A percentile compares a stretch with the other conserved stretches of the same genome.
Conservation (phyloP, 1,140 invertebrate species). For the Mercenaria mercenaria region DNA sequence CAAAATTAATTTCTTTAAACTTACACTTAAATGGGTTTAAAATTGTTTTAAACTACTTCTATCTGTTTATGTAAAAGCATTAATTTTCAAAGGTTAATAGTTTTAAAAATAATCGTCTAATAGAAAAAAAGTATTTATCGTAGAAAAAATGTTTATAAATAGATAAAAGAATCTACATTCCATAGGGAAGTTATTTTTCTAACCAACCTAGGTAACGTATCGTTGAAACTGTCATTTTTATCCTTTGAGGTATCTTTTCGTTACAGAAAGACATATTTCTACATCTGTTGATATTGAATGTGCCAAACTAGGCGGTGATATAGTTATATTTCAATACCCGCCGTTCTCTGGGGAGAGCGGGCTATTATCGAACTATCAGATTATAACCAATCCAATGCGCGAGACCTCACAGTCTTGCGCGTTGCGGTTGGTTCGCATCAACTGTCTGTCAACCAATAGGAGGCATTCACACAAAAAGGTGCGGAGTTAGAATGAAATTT, state of each 20-base stretch:
- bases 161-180: too few species aligned
- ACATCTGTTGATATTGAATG: constrained; percentile 9
- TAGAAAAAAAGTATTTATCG: too few species aligned
- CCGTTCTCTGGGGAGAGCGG: constrained; percentile 48
- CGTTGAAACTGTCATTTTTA: background rate
- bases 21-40: too few species aligned
- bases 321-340: constrained; percentile 53
- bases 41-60: too few species aligned
- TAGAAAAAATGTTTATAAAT: too few species aligned
- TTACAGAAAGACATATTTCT: constrained; percentile 24
- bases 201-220: too few species aligned
- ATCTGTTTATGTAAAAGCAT: too few species aligned
- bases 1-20: too few species aligned
- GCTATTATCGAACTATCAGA: constrained; percentile 55
- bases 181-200: too few species aligned
- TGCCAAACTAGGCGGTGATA: constrained; percentile 57
- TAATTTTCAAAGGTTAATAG: too few species aligned
- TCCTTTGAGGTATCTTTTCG: background rate
- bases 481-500: constrained; percentile 65
- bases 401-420: constrained; percentile 46
- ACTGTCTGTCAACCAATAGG: constrained; percentile 65
- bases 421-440: constrained; percentile 66
- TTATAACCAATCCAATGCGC: constrained; percentile 58
- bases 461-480: constrained; percentile 69
- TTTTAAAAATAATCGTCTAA: too few species aligned